phyloP scores from a whole-genome alignment of 2,888 invertebrate genomes.

The Acrobasis repandana region DNA sequence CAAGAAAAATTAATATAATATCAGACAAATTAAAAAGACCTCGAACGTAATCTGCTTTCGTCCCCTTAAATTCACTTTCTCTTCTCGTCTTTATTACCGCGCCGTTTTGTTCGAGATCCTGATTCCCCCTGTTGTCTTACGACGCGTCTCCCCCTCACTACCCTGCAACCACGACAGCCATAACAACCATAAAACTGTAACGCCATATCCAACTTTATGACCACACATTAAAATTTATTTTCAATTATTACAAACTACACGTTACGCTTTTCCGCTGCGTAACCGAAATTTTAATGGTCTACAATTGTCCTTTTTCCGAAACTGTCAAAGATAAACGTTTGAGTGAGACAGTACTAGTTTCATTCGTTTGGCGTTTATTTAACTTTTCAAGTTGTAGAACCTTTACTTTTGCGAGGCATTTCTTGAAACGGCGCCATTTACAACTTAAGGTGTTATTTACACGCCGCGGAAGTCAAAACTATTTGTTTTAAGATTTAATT shows the following conservation, averaged over 20 bases:
- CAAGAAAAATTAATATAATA: conserved; percentile 58
- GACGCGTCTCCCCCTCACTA: conserved; percentile 73
- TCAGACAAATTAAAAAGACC: conserved; percentile 80
- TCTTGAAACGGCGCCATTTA: conserved; percentile 36
- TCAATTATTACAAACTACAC: conserved; percentile 48
- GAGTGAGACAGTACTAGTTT: conserved; percentile 72
- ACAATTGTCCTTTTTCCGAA: conserved; percentile 74
- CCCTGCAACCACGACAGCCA: conserved; percentile 64
- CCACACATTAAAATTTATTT: conserved; percentile 64
- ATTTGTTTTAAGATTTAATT: conserved; percentile 19
- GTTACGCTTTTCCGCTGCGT: conserved; percentile 49
- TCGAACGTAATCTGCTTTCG: conserved; percentile 78
- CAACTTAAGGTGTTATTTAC: conserved; percentile 37
- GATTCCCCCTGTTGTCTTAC: conserved; percentile 71
- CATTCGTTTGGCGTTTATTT: conserved; percentile 62
- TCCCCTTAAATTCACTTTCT: conserved; percentile 86
- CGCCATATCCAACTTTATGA: conserved; percentile 63
- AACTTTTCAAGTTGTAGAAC: conserved; percentile 65
- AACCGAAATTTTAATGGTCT: conserved; percentile 30
- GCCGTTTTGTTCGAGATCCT: conserved; percentile 84
- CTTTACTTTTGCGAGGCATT: conserved; percentile 55
- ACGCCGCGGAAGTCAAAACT: conserved; percentile 32
- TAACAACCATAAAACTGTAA: conserved; percentile 58
- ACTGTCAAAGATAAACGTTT: conserved; percentile 66
- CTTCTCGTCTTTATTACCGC: conserved; percentile 84